Evolutionary conservation across 2,113 vertebrate genomes (phyloP).

Genomic region (Martes martes): DNA sequence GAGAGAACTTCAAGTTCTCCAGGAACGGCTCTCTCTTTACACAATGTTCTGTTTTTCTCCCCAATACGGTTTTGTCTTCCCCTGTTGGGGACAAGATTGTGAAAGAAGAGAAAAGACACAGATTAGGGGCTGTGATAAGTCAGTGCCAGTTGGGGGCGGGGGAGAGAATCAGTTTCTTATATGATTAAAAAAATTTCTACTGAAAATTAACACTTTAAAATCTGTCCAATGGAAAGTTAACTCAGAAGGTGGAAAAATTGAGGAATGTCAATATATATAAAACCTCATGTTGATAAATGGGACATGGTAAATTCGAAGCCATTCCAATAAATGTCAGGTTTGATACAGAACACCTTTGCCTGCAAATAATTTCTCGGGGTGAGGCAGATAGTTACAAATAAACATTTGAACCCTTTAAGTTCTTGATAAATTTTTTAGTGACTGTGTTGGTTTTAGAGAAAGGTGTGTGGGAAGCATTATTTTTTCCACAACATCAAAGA

Average conservation of each 20-base stretch:
- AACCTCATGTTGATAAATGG: background rate
- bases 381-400: background rate
- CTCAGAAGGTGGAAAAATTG: background rate
- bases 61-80: background rate
- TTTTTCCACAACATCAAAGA: constrained; percentile 41
- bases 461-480: constrained; percentile 64
- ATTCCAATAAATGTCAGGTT: background rate
- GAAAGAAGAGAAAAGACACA: background rate
- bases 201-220: constrained; percentile 6
- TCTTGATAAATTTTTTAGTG: background rate
- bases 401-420: background rate
- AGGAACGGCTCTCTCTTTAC: background rate
- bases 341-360: background rate
- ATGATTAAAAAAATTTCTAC: background rate
- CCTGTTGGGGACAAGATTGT: fast-evolving
- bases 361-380: background rate
- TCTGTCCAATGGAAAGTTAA: background rate
- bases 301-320: background rate
- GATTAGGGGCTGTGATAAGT: background rate
- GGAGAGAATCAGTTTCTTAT: background rate
- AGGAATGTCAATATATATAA: background rate
- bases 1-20: background rate
- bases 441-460: constrained; percentile 25
- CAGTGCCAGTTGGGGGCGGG: background rate
- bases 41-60: background rate